phyloP scores from a whole-genome alignment of 2,797 vertebrate genomes.

The Hozukius guyotensis region DNA sequence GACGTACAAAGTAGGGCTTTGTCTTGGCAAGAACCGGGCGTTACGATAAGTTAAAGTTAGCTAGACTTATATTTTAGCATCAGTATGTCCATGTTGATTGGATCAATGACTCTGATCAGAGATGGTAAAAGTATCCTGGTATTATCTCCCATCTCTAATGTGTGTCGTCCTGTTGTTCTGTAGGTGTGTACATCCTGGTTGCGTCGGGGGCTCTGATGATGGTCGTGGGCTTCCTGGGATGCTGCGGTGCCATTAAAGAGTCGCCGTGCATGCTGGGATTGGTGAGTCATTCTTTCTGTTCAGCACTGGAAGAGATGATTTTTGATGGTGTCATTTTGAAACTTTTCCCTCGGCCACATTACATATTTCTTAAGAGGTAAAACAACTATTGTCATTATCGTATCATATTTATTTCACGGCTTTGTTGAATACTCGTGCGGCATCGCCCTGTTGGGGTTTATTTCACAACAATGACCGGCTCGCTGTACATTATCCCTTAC shows the following conservation, averaged over 20 bases:
- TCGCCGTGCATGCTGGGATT: slow-evolving; percentile 95
- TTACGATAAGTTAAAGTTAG: no score
- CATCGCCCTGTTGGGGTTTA: no score
- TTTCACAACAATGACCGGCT: no score
- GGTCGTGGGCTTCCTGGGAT: slow-evolving; percentile 96
- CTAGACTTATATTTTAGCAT: background rate
- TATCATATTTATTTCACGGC: no score
- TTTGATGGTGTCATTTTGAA: background rate
- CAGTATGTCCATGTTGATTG: background rate
- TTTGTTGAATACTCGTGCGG: no score
- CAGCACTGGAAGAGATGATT: fast-evolving
- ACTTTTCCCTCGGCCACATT: no score
- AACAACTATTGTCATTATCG: no score
- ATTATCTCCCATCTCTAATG: background rate
- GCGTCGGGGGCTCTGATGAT: slow-evolving; percentile 94
- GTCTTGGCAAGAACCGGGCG: no score
- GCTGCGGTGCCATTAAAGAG: slow-evolving; percentile 94
- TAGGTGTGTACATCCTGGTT: slow-evolving; percentile 94
- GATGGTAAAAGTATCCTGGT: background rate
- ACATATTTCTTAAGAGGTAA: no score
- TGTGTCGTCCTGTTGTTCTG: background rate
- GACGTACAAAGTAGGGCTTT: fast-evolving
- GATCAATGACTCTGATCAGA: background rate
- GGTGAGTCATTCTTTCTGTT: slow-evolving; percentile 79
- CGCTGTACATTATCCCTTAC: no score